A percentile compares a stretch with the other conserved stretches of the same genome.
Evolutionary conservation across 1,140 invertebrate species (phyloP).

Genomic region (Triops cancriformis): DNA sequence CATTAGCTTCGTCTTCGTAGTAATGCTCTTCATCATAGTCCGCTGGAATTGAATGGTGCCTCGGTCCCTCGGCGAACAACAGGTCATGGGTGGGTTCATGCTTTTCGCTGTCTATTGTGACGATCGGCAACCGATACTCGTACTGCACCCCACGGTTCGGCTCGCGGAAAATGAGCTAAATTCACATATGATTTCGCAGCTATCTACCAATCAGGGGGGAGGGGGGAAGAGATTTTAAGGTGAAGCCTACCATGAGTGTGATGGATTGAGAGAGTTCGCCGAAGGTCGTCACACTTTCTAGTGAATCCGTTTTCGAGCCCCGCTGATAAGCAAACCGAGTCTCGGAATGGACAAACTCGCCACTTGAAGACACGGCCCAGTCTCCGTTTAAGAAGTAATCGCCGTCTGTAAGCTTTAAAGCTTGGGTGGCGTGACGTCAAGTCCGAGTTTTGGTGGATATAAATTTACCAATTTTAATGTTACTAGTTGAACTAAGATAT

Average conservation of each 20-base stretch:
- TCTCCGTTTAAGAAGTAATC: constrained; percentile 1
- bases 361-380: not conserved
- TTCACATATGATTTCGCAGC: not conserved
- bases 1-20: not conserved
- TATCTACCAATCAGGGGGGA: not conserved
- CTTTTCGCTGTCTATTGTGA: not conserved
- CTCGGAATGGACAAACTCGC: not conserved
- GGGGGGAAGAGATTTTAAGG: not conserved
- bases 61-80: not conserved
- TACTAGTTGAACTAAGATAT: not conserved
- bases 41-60: not conserved
- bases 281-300: not conserved
- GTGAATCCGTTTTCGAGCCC: not conserved
- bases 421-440: not conserved
- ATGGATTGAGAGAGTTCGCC: not conserved
- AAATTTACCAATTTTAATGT: not conserved
- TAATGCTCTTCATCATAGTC: constrained; percentile 1
- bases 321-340: not conserved
- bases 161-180: not conserved
- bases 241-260: not conserved
- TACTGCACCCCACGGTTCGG: not conserved
- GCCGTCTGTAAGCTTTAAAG: not conserved
- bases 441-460: not conserved
- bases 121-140: not conserved
- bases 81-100: not conserved